Evolutionary conservation across 2,888 invertebrate genomes (phyloP), one percentile per base, ranked within the genome.

Genomic region (Caenorhabditis virilis): DNA sequence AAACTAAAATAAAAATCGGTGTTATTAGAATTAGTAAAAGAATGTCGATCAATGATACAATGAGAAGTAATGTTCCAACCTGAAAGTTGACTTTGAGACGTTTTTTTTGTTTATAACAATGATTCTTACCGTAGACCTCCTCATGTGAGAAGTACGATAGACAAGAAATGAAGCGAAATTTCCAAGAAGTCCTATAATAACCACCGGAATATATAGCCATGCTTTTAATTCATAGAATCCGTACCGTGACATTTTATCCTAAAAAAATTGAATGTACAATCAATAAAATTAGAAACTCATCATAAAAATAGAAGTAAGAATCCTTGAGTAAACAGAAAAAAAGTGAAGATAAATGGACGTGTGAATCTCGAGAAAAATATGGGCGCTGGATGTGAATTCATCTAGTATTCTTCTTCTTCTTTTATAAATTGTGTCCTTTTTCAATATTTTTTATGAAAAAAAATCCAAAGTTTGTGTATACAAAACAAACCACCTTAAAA

Each of bases 131-230:
- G 64, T 59, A 25, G 59, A 59, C 35, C 58, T 65, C 23, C 64
- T 26, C 64, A 65, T 65, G 9, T 46, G 59, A 2, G 59, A 48
- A 11, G 59, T 59, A 16, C 55, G 38, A 41, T 65, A 65, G 26
- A 65, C 59, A 15, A 65, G 43, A 39, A 65, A 65, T 7, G 55
- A 51, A 11, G 56, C 59, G n/a, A 65, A 59, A 43, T 65, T 65
- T 35, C 64, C 64, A 27, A 65, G 54, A n/a, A 65, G 42, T 23
- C 64, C 64, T 23, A 65, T 52, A 42, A 59, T 46, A 15, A 63
- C 52, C 2, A 63, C 57, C 1, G 63, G 63, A 7, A 63, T 26
- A 35, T 63, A 63, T 38, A 57, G 35, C 63, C 62, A 62, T 25
- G 62, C 51, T 42, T 62, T 62, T 23, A 62, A 45, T 48, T 56